Evolutionary conservation across 30 jellyfish, hydroid and myxozoan genomes (phyloP), one percentile per base, ranked within the genome.

Genomic region (Chrysaora quinquecirrha): DNA sequence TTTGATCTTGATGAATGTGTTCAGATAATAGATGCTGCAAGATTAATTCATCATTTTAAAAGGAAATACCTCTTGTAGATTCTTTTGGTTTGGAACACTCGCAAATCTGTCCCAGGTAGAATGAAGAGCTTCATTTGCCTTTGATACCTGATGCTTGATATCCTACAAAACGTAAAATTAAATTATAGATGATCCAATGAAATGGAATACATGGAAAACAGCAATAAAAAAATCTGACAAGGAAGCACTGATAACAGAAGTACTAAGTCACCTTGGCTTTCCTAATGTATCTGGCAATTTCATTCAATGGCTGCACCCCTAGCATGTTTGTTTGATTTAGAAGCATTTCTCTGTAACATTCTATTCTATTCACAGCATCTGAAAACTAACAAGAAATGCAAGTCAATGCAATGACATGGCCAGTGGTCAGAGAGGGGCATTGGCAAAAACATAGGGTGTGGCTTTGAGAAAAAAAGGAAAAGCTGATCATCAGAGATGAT

Each of bases 331-430:
- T 93, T 84, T 93, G 98, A 49, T 83, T 93, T 0, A 93, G 83
- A 30, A 93, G 83, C 98, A 93, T 93, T 25, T 93, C 98, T 47
- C 97, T 82, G 89, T 93, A 93, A 86, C 98, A 93, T 81, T 93
- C 98, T 47, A 93, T 87, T 31, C 91, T 86, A 56, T 69, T 84
- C 61, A 93, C 72, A 25, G 97, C 98, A 75, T 93, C 98, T 29
- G 98, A 80, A 86, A 92, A 93, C 98, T 91, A 49, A 38, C 54
- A 38, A 6, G 14, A 38, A 38, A 38, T 38, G 14, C 54, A n/a
- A n/a, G n/a, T n/a, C n/a, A n/a, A n/a, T n/a, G n/a, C n/a, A n/a
- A n/a, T n/a, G n/a, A n/a, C n/a, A n/a, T n/a, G n/a, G n/a, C n/a
- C n/a, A n/a, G n/a, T n/a, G n/a, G n/a, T n/a, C n/a, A n/a, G n/a